Evolutionary conservation across 2,888 invertebrate species (phyloP).

Genomic region (Pecten maximus): DNA sequence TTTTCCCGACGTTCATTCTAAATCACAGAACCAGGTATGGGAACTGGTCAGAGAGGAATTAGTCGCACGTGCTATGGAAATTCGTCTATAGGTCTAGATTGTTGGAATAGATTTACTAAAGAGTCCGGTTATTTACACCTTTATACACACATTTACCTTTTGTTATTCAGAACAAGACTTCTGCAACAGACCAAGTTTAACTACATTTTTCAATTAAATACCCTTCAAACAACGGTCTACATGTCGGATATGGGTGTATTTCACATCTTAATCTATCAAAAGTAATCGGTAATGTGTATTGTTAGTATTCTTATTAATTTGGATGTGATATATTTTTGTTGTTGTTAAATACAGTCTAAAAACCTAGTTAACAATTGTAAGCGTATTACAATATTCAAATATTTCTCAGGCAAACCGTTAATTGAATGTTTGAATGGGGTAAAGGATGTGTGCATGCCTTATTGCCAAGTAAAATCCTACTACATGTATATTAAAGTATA

Average conservation of each 20-base stretch:
- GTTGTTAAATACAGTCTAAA: too few species aligned
- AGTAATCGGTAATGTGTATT: neutral
- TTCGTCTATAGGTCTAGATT: neutral
- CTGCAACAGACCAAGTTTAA: neutral
- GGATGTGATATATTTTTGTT: too few species aligned
- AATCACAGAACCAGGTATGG: neutral
- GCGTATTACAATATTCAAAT: too few species aligned
- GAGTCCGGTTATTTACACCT: neutral
- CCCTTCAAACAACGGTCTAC: neutral
- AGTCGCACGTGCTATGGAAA: neutral
- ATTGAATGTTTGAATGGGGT: too few species aligned
- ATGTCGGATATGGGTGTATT: neutral
- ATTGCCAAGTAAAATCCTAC: too few species aligned
- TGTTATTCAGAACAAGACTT: neutral
- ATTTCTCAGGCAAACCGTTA: too few species aligned
- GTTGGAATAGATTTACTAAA: neutral
- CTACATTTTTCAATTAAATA: neutral
- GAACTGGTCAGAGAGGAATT: neutral
- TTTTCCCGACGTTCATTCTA: neutral
- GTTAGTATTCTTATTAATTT: too few species aligned
- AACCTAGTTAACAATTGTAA: too few species aligned
- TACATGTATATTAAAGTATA: too few species aligned
- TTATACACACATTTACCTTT: slow-evolving; percentile 4
- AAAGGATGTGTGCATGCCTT: too few species aligned
- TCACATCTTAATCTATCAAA: neutral